Evolutionary conservation across 2,797 vertebrate genomes (phyloP), one percentile per base, ranked within the genome.

Genomic region (Balearica regulorum): DNA sequence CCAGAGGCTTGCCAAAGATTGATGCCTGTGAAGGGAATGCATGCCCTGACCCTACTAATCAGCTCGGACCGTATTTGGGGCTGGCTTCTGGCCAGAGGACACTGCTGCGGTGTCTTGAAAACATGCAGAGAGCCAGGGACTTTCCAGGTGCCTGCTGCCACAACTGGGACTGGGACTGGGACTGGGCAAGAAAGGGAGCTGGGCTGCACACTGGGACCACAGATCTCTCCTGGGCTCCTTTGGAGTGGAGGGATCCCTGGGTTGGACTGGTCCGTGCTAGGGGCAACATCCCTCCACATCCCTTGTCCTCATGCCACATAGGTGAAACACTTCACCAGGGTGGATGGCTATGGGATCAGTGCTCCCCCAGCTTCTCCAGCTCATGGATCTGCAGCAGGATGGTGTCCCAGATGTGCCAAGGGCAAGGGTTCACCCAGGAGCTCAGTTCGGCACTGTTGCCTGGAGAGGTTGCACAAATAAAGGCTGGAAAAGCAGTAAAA

Each of bases 91-190:
- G 71, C 91, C 87, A 84, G 73, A 90, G 70, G 78, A 33, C 94
- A 57, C 80, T 95, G 88, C 58, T 93, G 58, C 0, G 0, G 65
- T 90, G 29, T 73, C 77, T 76, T 90, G 55, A 93, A 93, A 95
- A 96, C 89, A 96, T 5, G 3, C 16, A 37, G 78, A 82, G 29
- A 77, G 92, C 83, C 90, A 95, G 94, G 95, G 95, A 82, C 81
- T 96, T 97, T 94, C 95, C 93, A 94, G 70, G 81, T 26, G 12
- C 21, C 37, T 91, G 78, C 58, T 87, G 48, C 83, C 5, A 2
- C 0, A 24, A 46, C 29, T 39, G 58, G 19, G 33, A n/a, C 20
- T 72, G 13, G 48, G 54, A 51, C 12, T 17, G 26, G 35, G 25
- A 51, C 20, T 17, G 28, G 35, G 25, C 37, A 80, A 83, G 25